Conservation (phyloP, 2,888 invertebrate genomes). For the Tinea pellionella region DNA sequence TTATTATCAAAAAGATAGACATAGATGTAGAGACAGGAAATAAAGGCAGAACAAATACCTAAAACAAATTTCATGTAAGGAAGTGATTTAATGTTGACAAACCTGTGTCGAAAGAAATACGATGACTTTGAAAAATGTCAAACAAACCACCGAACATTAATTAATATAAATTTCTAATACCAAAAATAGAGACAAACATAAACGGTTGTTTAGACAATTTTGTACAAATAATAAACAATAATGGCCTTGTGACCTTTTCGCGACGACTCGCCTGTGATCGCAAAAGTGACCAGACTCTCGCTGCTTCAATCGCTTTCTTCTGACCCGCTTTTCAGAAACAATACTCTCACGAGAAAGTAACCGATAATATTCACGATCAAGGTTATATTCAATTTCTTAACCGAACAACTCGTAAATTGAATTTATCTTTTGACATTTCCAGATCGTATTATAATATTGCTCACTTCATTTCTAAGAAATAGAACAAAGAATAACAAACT, state of each 20-base stretch:
- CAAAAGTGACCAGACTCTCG: conserved; percentile 1
- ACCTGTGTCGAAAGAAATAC: no score
- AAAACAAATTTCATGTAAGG: no score
- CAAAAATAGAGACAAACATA: no score
- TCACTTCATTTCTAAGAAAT: background rate
- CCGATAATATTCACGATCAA: conserved; percentile 40
- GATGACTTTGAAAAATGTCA: no score
- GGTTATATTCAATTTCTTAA: background rate
- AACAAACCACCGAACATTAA: no score
- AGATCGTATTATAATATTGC: background rate
- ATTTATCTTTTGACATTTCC: background rate
- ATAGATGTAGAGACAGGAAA: no score
- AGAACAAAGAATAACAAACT: no score
- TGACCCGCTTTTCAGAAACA: conserved; percentile 68
- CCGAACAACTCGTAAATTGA: background rate
- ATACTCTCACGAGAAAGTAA: conserved; percentile 65
- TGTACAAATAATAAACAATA: background rate
- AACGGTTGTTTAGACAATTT: no score
- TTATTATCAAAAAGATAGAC: no score
- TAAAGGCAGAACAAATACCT: no score
- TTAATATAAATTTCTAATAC: no score
- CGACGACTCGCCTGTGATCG: background rate
- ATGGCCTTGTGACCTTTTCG: conserved; percentile 43
- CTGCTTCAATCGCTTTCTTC: conserved; percentile 41
- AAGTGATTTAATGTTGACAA: no score